Evolutionary conservation across 2,113 vertebrate species (phyloP), one percentile per base, ranked within the genome.

Genomic region (Seriola rivoliana): DNA sequence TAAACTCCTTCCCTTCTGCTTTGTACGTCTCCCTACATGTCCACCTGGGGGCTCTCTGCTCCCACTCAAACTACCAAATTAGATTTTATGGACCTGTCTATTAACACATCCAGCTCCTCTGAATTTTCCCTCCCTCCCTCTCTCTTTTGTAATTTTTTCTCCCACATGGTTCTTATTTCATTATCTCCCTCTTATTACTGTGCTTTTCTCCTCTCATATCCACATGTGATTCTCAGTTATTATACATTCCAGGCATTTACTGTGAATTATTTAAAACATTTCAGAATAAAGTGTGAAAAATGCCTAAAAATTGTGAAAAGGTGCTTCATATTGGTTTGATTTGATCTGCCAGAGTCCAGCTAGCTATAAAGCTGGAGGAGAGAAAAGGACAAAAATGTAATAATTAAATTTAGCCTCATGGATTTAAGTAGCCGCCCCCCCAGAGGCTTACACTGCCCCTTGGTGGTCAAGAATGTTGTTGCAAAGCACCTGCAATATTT

Each of bases 11-110:
- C 23, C 23, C 36, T 65, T 55, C 34, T 65, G 21, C 48, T 71
- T 70, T 58, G 3, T 74, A 58, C 12, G 19, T 66, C 40, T 71
- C 72, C 54, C 32, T 36, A 10, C 29, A 16, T 81, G 80, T 75
- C 90, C 89, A 92, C 85, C 55, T 85, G 89, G 84, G 87, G 90
- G 82, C 92, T 67, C 84, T 82, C 48, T 70, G 38, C 68, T 78
- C 79, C 86, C 81, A 86, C 76, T 73, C 40, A 75, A 84, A 63
- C 36, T n/a, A 34, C 11, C 42, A 75, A 59, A 76, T 78, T 16
- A 64, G 21, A 66, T 71, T 64, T 68, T 29, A 84, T 78, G 19
- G 59, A 34, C 19, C 16, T 58, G 46, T 14, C 54, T 64, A 12
- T 81, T 60, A 63, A 42, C 74, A 60, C 63, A 40, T 58, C 40